phyloP scores from a whole-genome alignment of 2,797 vertebrate species.

The Parambassis ranga region DNA sequence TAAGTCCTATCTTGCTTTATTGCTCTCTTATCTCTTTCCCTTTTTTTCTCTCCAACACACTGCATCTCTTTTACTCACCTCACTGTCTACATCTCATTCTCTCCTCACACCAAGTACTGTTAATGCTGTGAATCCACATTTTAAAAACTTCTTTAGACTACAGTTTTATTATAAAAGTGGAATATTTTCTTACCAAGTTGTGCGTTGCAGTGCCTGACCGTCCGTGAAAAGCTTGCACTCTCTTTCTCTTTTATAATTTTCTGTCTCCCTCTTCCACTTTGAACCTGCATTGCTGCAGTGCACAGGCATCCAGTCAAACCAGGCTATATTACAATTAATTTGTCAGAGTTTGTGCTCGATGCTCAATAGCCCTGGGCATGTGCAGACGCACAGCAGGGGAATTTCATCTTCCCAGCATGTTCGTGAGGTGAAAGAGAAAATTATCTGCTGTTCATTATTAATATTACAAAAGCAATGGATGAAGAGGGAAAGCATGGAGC shows the following conservation, averaged over 20 bases:
- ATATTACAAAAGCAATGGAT: constrained; percentile 31
- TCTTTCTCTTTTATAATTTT: not conserved
- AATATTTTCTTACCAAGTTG: constrained; percentile 3
- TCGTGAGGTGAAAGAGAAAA: constrained; percentile 55
- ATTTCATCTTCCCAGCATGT: constrained; percentile 51
- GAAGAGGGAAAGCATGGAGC: constrained; percentile 11
- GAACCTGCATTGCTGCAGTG: constrained; percentile 31
- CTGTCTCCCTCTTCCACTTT: constrained; percentile 19
- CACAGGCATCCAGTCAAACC: constrained; percentile 24
- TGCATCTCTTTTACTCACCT: not conserved
- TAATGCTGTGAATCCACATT: constrained; percentile 6
- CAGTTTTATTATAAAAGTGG: not conserved
- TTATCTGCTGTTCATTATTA: constrained; percentile 51
- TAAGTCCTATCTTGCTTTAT: constrained; percentile 15
- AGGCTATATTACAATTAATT: constrained; percentile 62
- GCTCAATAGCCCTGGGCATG: constrained; percentile 44
- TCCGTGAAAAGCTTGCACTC: constrained; percentile 6
- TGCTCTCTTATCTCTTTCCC: not conserved
- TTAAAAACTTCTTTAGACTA: not conserved
- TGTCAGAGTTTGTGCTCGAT: constrained; percentile 40
- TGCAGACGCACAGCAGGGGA: constrained; percentile 54
- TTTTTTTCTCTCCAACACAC: not conserved
- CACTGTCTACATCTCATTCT: not conserved
- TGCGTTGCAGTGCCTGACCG: constrained; percentile 9
- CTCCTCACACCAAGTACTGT: not conserved